Percentiles rank a stretch among this genome's conserved stretches.
These are phyloP conservation scores for Lutraria rhynchaena DNA, from an alignment of 1,140 invertebrate species.

Conservation along the genomic window DNA sequence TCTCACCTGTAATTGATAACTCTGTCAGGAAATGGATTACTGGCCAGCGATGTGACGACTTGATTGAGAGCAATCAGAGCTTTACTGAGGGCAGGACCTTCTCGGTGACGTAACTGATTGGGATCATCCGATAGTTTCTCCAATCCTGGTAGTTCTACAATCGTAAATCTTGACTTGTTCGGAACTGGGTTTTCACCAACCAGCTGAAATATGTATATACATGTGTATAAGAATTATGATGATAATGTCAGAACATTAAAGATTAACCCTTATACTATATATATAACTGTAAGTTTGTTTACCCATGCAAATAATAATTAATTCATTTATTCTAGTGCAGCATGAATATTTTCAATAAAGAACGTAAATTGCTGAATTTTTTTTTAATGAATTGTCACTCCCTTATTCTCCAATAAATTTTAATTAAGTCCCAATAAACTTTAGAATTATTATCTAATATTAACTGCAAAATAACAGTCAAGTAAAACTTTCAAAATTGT, in stretches of 20 bases:
- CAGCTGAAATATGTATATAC: slow-evolving; percentile 65
- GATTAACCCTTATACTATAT: neutral
- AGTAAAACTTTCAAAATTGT: no score
- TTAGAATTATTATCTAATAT: no score
- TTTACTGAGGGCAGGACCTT: slow-evolving; percentile 72
- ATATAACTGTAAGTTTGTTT: neutral
- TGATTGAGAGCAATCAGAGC: slow-evolving; percentile 70
- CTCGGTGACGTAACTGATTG: slow-evolving; percentile 64
- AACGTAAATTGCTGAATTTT: no score
- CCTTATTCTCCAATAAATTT: no score
- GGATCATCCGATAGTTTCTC: slow-evolving; percentile 74
- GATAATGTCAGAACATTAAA: neutral
- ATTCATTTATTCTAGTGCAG: no score
- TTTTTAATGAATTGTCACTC: no score
- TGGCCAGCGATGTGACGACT: slow-evolving; percentile 71
- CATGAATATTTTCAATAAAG: no score
- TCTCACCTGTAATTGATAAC: slow-evolving; percentile 78
- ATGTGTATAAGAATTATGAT: neutral
- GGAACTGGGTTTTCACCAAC: slow-evolving; percentile 71
- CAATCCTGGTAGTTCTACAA: slow-evolving; percentile 77
- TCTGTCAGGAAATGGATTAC: slow-evolving; percentile 74
- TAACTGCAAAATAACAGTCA: no score
- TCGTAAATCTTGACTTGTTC: slow-evolving; percentile 76
- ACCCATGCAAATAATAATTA: no score
- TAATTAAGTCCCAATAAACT: no score